These are phyloP conservation scores for Lasioglossum villosulum DNA, from an alignment of 2,888 invertebrate species.

Conservation along the genomic window DNA sequence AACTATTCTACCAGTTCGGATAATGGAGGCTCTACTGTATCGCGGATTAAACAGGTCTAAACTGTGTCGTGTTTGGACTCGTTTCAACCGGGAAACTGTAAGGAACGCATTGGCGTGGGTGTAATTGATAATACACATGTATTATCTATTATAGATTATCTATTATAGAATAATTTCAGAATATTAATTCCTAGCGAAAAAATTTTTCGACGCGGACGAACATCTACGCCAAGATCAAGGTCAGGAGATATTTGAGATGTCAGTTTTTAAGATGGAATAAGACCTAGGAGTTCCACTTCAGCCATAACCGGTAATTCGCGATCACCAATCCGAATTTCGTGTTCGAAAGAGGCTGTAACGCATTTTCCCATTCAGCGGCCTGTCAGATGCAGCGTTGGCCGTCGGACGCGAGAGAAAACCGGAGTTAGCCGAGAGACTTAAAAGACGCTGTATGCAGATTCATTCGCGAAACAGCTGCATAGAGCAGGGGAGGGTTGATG, in stretches of 20 bases:
- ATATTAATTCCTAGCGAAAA: too few species aligned
- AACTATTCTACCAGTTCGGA: too few species aligned
- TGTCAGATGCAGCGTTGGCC: neutral
- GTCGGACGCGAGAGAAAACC: neutral
- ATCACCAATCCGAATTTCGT: neutral
- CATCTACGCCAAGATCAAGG: neutral
- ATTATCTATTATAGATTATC: too few species aligned
- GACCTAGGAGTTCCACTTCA: neutral
- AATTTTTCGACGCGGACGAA: too few species aligned
- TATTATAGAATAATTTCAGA: too few species aligned
- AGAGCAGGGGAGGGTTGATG: neutral
- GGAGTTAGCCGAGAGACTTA: neutral
- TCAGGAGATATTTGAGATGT: neutral
- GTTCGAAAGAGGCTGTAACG: neutral
- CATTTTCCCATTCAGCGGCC: neutral
- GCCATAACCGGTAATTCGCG: neutral
- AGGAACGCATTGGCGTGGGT: too few species aligned
- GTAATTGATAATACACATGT: too few species aligned
- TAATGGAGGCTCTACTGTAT: too few species aligned
- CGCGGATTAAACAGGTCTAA: too few species aligned
- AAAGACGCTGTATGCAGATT: slow-evolving; percentile 4
- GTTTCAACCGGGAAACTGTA: too few species aligned
- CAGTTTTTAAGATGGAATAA: neutral
- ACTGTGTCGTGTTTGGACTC: too few species aligned
- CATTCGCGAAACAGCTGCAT: neutral